phyloP scores from a whole-genome alignment of 2,113 vertebrate species.

The Gymnorhina tibicen region DNA sequence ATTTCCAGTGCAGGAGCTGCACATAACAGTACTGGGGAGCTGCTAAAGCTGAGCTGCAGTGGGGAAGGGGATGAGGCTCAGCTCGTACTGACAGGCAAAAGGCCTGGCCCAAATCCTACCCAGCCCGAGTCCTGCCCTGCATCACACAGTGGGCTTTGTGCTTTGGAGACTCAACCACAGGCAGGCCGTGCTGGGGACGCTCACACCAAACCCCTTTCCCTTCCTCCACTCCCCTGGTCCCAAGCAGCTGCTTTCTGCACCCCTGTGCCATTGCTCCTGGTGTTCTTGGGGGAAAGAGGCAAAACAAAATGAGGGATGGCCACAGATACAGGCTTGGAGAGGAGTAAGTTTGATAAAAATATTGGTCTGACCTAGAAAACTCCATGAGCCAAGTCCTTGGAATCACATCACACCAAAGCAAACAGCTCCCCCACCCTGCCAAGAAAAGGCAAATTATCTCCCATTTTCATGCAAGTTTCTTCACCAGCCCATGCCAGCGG shows the following conservation, averaged over 20 bases:
- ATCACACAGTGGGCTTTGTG: not conserved
- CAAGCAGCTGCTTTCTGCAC: not conserved
- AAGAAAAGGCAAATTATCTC: not conserved
- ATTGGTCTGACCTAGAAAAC: not conserved
- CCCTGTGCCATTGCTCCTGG: not conserved
- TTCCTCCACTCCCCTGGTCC: not conserved
- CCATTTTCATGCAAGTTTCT: not conserved
- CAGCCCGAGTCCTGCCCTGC: not conserved
- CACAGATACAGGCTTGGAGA: not conserved
- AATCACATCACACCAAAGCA: not conserved
- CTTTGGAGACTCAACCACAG: not conserved
- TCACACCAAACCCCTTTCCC: not conserved
- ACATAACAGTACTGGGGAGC: not conserved
- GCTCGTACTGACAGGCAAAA: accelerated
- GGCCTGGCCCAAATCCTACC: not conserved
- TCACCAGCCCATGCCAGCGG: accelerated
- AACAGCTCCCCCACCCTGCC: not conserved
- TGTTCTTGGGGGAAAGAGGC: not conserved
- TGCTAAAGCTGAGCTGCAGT: not conserved
- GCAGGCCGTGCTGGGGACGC: not conserved
- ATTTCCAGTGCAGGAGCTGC: not conserved
- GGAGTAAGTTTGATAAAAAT: not conserved
- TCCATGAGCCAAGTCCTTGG: not conserved
- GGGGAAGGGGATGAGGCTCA: not conserved
- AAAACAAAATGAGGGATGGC: not conserved